Conservation (phyloP, 2,797 vertebrate genomes). For the Philypnodon macrostomus region DNA sequence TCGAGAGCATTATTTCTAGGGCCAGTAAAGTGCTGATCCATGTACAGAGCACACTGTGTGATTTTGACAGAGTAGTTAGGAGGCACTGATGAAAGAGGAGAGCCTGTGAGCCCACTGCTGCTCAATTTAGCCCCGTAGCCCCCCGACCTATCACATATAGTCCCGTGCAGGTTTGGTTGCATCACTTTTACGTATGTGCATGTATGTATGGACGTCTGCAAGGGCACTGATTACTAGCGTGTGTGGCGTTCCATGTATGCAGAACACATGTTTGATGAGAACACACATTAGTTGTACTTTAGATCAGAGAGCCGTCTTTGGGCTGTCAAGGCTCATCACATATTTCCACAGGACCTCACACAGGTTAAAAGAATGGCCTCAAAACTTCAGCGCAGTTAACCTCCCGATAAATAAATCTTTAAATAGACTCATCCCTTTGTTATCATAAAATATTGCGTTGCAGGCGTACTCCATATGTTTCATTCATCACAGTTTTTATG, state of each 20-base stretch:
- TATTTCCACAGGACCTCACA: slow-evolving; percentile 31
- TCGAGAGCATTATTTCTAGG: slow-evolving; percentile 56
- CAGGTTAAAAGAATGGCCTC: slow-evolving; percentile 26
- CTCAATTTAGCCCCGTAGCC: slow-evolving; percentile 75
- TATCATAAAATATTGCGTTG: slow-evolving; percentile 13
- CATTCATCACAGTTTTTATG: slow-evolving; percentile 57
- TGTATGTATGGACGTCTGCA: slow-evolving; percentile 21
- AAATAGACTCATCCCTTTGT: slow-evolving; percentile 23
- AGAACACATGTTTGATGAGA: slow-evolving; percentile 35
- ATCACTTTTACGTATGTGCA: slow-evolving; percentile 16
- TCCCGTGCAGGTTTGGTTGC: slow-evolving; percentile 59
- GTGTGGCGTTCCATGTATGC: slow-evolving; percentile 17
- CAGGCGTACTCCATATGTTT: slow-evolving; percentile 39
- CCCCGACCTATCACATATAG: slow-evolving; percentile 60
- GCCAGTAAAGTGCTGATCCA: slow-evolving; percentile 51
- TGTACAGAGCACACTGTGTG: slow-evolving; percentile 36
- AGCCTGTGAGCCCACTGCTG: slow-evolving; percentile 59
- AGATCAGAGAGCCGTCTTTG: slow-evolving; percentile 24
- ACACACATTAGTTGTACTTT: slow-evolving; percentile 19
- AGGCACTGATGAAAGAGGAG: slow-evolving; percentile 79
- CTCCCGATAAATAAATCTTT: slow-evolving; percentile 18
- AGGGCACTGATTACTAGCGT: neutral
- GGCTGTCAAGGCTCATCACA: slow-evolving; percentile 19
- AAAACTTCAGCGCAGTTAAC: slow-evolving; percentile 16
- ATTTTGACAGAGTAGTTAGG: slow-evolving; percentile 78